Percentiles rank a stretch among this genome's conserved stretches.
Evolutionary conservation across 2,797 vertebrate species (phyloP).

Genomic region (Liasis olivaceus): DNA sequence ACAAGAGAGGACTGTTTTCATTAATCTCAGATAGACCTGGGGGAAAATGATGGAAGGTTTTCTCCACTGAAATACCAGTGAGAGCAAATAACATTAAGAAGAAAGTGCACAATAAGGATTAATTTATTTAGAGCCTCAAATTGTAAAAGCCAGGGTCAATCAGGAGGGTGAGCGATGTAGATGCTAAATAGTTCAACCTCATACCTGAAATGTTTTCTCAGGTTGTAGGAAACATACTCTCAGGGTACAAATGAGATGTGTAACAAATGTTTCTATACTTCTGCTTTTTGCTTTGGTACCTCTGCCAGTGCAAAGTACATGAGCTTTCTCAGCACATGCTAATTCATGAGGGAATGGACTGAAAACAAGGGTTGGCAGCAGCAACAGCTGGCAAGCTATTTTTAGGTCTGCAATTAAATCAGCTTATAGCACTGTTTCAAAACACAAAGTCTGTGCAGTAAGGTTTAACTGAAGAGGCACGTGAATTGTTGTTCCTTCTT

Average conservation of each 20-base stretch:
- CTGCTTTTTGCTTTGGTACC: background rate
- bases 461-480: background rate
- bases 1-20: background rate
- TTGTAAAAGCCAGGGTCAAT: background rate
- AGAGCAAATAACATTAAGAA: background rate
- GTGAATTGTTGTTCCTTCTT: conserved; percentile 28
- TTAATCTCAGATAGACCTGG: background rate
- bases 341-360: conserved; percentile 54
- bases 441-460: conserved; percentile 38
- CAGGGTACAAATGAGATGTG: background rate
- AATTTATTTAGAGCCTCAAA: background rate
- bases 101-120: background rate
- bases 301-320: conserved; percentile 31
- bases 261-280: background rate
- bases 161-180: background rate
- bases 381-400: conserved; percentile 50
- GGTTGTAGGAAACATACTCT: background rate
- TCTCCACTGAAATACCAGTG: background rate
- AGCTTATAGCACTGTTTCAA: conserved; percentile 45
- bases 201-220: background rate
- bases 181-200: background rate
- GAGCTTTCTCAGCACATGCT: conserved; percentile 54
- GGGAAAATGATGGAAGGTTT: background rate
- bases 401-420: conserved; percentile 57
- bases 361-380: conserved; percentile 49